Percentiles rank a stretch among this genome's conserved stretches.
These are phyloP conservation scores for Anorthoa munda DNA, from an alignment of 2,888 invertebrate genomes.

Conservation along the genomic window DNA sequence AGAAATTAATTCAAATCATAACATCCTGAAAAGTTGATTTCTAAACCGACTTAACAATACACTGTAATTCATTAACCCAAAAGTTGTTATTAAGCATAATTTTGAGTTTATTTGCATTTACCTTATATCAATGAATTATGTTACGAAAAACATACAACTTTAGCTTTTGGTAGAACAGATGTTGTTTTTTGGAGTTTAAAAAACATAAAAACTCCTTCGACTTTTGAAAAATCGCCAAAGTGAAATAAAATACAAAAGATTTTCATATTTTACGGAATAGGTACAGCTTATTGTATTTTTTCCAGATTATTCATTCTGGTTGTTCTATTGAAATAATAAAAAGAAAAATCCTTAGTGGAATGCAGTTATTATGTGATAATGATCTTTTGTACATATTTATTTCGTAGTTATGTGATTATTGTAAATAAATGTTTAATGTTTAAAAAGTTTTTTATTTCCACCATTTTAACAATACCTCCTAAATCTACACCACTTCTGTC, in stretches of 20 bases:
- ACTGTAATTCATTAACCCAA: conserved; percentile 24
- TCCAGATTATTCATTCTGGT: conserved; percentile 21
- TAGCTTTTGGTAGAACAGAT: neutral
- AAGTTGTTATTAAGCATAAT: conserved; percentile 38
- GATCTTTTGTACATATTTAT: conserved; percentile 83
- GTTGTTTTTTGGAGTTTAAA: neutral
- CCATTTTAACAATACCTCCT: neutral
- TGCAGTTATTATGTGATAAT: conserved; percentile 76
- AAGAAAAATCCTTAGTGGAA: conserved; percentile 29
- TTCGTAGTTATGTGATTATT: conserved; percentile 75
- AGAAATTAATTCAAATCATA: neutral
- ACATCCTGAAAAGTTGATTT: conserved; percentile 1
- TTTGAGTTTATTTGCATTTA: conserved; percentile 37
- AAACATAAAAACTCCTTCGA: neutral
- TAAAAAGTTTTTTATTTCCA: conserved; percentile 47
- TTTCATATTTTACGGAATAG: conserved; percentile 25
- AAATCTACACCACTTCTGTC: conserved; percentile 49
- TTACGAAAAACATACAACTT: conserved; percentile 13
- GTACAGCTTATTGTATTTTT: conserved; percentile 22
- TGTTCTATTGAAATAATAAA: conserved; percentile 13
- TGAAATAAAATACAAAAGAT: conserved; percentile 30
- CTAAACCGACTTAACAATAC: neutral
- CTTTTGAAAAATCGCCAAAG: conserved; percentile 22
- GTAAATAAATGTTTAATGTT: conserved; percentile 81
- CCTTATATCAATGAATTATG: conserved; percentile 1